Percentiles rank a stretch among this genome's conserved stretches.
Conservation (phyloP, 2,113 vertebrate species). For the Entelurus aequoreus region DNA sequence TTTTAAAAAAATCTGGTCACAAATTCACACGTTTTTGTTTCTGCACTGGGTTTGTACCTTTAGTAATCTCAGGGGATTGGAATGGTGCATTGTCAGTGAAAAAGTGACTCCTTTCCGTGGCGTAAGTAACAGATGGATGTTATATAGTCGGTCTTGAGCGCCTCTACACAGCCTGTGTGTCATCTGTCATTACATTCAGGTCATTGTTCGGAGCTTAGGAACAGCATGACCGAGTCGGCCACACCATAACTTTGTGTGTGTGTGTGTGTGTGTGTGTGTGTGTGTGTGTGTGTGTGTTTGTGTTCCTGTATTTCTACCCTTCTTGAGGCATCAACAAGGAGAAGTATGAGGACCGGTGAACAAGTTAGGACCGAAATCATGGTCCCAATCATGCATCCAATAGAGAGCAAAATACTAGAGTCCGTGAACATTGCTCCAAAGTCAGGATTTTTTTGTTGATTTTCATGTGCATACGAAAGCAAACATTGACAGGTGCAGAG, state of each 20-base stretch:
- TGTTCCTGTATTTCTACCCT: too few species aligned
- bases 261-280: background rate
- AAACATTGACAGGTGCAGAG: too few species aligned
- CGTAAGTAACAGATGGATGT: constrained; percentile 63
- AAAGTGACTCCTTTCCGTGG: constrained; percentile 19
- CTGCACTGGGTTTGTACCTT: background rate
- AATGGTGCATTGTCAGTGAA: background rate
- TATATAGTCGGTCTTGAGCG: constrained; percentile 35
- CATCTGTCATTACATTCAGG: constrained; percentile 68
- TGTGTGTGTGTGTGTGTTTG: constrained; percentile 1
- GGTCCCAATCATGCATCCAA: too few species aligned
- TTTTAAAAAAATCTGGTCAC: too few species aligned
- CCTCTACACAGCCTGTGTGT: constrained; percentile 53
- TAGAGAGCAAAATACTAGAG: too few species aligned
- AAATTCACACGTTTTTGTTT: background rate
- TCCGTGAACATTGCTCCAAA: too few species aligned
- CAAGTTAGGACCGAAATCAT: too few species aligned
- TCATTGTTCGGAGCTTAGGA: constrained; percentile 62
- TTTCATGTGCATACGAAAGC: too few species aligned
- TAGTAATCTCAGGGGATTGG: background rate
- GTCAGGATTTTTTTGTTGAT: too few species aligned
- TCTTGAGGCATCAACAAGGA: too few species aligned
- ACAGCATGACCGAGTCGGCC: constrained; percentile 65
- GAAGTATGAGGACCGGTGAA: too few species aligned
- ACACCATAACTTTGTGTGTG: constrained; percentile 35